phyloP scores from a whole-genome alignment of 2,888 invertebrate species.

The Scaptodrosophila latifasciaeformis region DNA sequence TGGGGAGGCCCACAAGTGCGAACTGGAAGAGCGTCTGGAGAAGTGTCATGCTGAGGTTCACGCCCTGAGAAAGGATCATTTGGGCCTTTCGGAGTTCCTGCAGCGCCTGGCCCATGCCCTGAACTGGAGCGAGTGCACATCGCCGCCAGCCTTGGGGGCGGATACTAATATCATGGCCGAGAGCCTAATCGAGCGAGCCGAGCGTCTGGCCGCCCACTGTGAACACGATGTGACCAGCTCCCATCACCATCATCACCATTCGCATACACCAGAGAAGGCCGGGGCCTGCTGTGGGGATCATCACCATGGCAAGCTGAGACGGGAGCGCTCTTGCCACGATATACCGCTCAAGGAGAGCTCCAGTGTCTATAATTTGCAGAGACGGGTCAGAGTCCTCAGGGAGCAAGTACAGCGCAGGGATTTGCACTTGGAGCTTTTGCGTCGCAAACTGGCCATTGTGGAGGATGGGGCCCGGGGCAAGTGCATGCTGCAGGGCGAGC shows the following conservation, averaged over 20 bases:
- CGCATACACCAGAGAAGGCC: slow-evolving; percentile 52
- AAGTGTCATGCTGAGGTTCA: slow-evolving; percentile 87
- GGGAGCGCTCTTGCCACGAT: slow-evolving; percentile 88
- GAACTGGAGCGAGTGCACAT: slow-evolving; percentile 75
- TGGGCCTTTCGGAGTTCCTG: slow-evolving; percentile 83
- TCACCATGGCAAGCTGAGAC: slow-evolving; percentile 80
- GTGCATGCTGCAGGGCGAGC: slow-evolving; percentile 80
- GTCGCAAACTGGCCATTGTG: slow-evolving; percentile 89
- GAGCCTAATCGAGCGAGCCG: slow-evolving; percentile 87
- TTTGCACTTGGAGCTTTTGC: slow-evolving; percentile 90
- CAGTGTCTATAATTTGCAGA: slow-evolving; percentile 86
- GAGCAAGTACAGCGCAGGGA: slow-evolving; percentile 95
- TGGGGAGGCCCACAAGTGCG: slow-evolving; percentile 80
- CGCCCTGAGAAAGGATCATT: slow-evolving; percentile 76
- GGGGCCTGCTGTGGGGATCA: slow-evolving; percentile 45
- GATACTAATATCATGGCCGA: slow-evolving; percentile 79
- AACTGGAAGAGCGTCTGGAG: slow-evolving; percentile 84
- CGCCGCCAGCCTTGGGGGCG: slow-evolving; percentile 71
- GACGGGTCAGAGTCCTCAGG: slow-evolving; percentile 87
- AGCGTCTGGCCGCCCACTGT: slow-evolving; percentile 78
- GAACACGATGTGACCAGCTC: slow-evolving; percentile 57
- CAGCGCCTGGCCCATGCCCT: slow-evolving; percentile 88
- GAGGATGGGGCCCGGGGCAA: slow-evolving; percentile 83
- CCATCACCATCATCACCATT: slow-evolving; percentile 23
- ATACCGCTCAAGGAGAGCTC: slow-evolving; percentile 83